Percentiles rank a stretch among this genome's conserved stretches.
Evolutionary conservation across 2,113 vertebrate genomes (phyloP).

Genomic region (Cyphomyrus discorhynchus): DNA sequence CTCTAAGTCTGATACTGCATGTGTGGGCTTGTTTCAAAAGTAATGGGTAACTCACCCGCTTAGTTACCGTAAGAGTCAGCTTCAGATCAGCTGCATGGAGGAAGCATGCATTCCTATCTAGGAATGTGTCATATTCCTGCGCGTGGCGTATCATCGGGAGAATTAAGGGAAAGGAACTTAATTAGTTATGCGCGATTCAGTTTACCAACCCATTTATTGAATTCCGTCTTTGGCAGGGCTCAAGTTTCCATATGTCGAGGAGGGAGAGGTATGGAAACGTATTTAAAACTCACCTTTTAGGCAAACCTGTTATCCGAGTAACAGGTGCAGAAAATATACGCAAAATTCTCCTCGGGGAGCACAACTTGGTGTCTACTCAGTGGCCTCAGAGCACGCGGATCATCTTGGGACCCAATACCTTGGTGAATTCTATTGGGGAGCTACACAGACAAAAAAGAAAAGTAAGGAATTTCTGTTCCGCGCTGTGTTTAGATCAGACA

Average conservation of each 20-base stretch:
- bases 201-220: slow-evolving; percentile 21
- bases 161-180: background rate
- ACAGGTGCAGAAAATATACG: slow-evolving; percentile 88
- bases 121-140: background rate
- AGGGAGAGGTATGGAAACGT: slow-evolving; percentile 80
- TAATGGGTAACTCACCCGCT: background rate
- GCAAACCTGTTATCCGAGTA: slow-evolving; percentile 85
- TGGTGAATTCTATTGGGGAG: slow-evolving; percentile 77
- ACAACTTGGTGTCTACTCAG: slow-evolving; percentile 84
- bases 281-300: slow-evolving; percentile 94
- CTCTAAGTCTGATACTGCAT: background rate
- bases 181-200: slow-evolving; percentile 11
- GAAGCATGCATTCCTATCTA: background rate
- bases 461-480: slow-evolving; percentile 54
- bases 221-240: slow-evolving; percentile 63
- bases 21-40: slow-evolving; percentile 3
- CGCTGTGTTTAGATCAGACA: background rate
- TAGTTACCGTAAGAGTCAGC: background rate
- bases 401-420: slow-evolving; percentile 82
- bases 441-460: slow-evolving; percentile 82
- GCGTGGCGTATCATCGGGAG: background rate
- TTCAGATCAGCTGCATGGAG: background rate
- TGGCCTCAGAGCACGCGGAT: slow-evolving; percentile 93
- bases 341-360: slow-evolving; percentile 87
- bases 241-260: slow-evolving; percentile 88